Evolutionary conservation across 1,140 invertebrate species (phyloP), one percentile per base, ranked within the genome.

Genomic region (Cyrtorhinus lividipennis): DNA sequence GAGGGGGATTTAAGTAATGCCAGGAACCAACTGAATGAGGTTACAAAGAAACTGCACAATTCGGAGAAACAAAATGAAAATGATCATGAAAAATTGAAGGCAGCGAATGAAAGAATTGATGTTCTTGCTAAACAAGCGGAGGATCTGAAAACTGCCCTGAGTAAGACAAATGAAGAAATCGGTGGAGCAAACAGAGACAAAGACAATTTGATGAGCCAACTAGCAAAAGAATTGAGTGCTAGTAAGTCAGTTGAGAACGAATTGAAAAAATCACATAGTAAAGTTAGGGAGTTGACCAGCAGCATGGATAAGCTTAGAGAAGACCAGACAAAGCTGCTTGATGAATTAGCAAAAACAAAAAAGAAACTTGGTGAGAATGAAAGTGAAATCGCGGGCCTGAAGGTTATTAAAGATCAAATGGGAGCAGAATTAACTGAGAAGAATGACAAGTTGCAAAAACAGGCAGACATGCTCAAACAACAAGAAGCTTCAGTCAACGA

Each of bases 161-260:
- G 18, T 5, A 53, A 53, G 48, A 20, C 48, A 22, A 53, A 15
- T 10, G 48, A 20, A 53, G 12, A 53, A n/a, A n/a, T n/a, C n/a
- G n/a, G n/a, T n/a, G n/a, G n/a, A 8, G 20, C 48, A 53, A 53
- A 53, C n/a, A n/a, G n/a, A 53, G 48, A 53, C 48, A 53, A 53
- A 20, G 20, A 53, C 20, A 53, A 53, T 15, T 53, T 53, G 18
- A 3, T 13, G 20, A 20, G 20, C 18, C 48, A 53, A 20, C 20
- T 53, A 5, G 48, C 48, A 22, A 53, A 53, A 12, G 48, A 12
- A 5, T 22, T 53, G 20, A 20, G 20, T 5, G 20, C 10, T 5
- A 5, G 5, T 53, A 53, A 53, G 20, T 10, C 10, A 12, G 5
- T 53, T 8, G 48, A 53, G 20, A 22, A 12, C 18, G 48, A 53